phyloP scores from a whole-genome alignment of 1,140 invertebrate species.

The Panonychus citri region DNA sequence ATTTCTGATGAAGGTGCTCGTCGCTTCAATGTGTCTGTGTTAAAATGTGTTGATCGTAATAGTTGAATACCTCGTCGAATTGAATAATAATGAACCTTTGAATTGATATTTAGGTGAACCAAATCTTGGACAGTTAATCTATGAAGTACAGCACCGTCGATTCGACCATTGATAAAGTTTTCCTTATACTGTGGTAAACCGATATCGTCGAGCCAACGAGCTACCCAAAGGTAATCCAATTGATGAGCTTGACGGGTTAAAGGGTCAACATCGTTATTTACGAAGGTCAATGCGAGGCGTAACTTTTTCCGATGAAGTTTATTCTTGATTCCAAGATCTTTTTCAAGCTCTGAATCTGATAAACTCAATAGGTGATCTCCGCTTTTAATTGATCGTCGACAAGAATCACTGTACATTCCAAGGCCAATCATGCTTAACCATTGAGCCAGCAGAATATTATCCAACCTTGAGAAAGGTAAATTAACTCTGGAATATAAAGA shows the following conservation, averaged over 20 bases:
- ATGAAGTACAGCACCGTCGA: constrained; percentile 79
- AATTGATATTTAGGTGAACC: constrained; percentile 50
- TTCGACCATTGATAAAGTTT: constrained; percentile 57
- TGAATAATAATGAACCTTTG: constrained; percentile 67
- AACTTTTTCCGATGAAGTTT: constrained; percentile 41
- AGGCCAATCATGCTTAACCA: constrained; percentile 74
- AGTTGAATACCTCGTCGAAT: constrained; percentile 66
- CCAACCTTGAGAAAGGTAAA: constrained; percentile 39
- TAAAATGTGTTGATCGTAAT: constrained; percentile 47
- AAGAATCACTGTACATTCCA: constrained; percentile 50
- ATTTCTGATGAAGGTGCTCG: not conserved
- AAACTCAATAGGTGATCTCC: constrained; percentile 56
- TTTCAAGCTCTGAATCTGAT: constrained; percentile 58
- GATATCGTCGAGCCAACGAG: constrained; percentile 87
- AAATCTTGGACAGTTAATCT: constrained; percentile 75
- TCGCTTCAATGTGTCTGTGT: not conserved
- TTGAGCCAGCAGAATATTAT: constrained; percentile 51
- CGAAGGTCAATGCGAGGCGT: constrained; percentile 1
- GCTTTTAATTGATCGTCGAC: constrained; percentile 54
- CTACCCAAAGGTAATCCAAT: constrained; percentile 49
- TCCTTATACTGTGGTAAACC: constrained; percentile 91
- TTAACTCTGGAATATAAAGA: constrained; percentile 12
- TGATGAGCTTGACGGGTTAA: constrained; percentile 16
- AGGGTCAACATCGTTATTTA: constrained; percentile 17
- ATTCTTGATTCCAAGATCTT: constrained; percentile 64